Conservation (phyloP, 2,113 vertebrate genomes). For the Aleadryas rufinucha region DNA sequence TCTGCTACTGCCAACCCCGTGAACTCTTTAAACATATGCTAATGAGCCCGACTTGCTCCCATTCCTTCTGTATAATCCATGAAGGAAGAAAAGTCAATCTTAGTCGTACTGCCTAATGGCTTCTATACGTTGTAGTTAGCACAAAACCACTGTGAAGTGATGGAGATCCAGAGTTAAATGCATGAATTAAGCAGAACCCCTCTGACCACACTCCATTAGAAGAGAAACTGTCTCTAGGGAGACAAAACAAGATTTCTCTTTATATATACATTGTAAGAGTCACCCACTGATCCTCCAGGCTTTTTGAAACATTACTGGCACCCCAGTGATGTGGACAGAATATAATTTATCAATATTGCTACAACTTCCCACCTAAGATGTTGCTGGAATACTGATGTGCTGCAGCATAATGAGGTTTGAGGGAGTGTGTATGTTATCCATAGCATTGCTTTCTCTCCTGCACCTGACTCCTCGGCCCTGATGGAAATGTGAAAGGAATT, state of each 20-base stretch:
- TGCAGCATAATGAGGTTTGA: not conserved
- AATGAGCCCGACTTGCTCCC: slow-evolving; percentile 5
- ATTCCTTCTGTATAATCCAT: slow-evolving; percentile 51
- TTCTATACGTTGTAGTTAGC: slow-evolving; percentile 40
- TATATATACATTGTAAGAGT: slow-evolving; percentile 43
- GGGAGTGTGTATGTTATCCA: not conserved
- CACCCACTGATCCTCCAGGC: slow-evolving; percentile 24
- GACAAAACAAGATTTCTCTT: slow-evolving; percentile 44
- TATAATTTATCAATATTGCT: slow-evolving; percentile 30
- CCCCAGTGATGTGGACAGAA: slow-evolving; percentile 31
- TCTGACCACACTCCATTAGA: slow-evolving; percentile 24
- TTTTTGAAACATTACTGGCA: slow-evolving; percentile 21
- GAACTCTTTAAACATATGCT: slow-evolving; percentile 58
- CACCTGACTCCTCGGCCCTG: not conserved
- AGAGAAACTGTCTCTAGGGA: slow-evolving; percentile 30
- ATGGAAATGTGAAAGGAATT: not conserved
- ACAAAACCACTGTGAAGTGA: slow-evolving; percentile 12
- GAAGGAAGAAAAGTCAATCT: slow-evolving; percentile 56
- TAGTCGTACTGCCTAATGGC: slow-evolving; percentile 40
- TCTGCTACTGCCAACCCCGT: slow-evolving; percentile 10
- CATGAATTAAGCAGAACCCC: slow-evolving; percentile 32
- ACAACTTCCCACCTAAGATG: not conserved
- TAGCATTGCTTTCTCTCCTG: not conserved
- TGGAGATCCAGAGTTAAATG: slow-evolving; percentile 46
- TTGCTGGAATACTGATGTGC: slow-evolving; percentile 8